Base-by-base conservation (phyloP, 1,140 invertebrate species). In the Aphidius gifuensis region DNA sequence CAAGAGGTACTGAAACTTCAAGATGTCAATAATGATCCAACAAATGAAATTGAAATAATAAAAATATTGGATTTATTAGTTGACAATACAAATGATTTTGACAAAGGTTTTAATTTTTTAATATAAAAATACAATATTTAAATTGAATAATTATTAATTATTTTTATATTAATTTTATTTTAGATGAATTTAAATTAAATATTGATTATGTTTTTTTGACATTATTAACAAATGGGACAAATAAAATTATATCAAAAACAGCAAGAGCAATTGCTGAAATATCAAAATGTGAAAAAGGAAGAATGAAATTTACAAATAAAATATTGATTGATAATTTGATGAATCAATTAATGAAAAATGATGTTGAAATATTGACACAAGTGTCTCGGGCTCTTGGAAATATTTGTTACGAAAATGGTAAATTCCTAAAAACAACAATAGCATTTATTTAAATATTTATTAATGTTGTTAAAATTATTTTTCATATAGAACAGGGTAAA, bases 391-490 rank as follows among this genome's bases (percentile, higher is more conserved):
- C 92, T 6, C 77, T 96, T 23, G 92, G 91, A 50, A 96, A 96
- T 76, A 88, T 95, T 68, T 94, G 91, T 69, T 95, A 89, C 77
- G 90, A 94, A 71, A 93, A 93, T 83, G 88, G 92, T 85, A 82
- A 82, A 62, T 61, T 49, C n/a, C 62, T 68, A 58, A 39, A 59
- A 53, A 60, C 23, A n/a, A 62, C 9, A n/a, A 61, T 60, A 38
- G 4, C 2, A 44, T 2, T 44, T 44, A 3, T 3, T 3, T 44
- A 11, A 3, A 3, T 8, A 8, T 44, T 5, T 7, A 44, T 56
- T 16, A 60, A 6, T 23, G 39, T 58, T 45, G 55, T 32, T 55
- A 32, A 11, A 57, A 44, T 44, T 43, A 2, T 40, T 61, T 56
- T 55, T 59, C 61, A 32, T 69, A 50, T 56, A 83, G 81, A 74